Conservation (phyloP, 2,888 invertebrate genomes). For the Leucophenga montana region DNA sequence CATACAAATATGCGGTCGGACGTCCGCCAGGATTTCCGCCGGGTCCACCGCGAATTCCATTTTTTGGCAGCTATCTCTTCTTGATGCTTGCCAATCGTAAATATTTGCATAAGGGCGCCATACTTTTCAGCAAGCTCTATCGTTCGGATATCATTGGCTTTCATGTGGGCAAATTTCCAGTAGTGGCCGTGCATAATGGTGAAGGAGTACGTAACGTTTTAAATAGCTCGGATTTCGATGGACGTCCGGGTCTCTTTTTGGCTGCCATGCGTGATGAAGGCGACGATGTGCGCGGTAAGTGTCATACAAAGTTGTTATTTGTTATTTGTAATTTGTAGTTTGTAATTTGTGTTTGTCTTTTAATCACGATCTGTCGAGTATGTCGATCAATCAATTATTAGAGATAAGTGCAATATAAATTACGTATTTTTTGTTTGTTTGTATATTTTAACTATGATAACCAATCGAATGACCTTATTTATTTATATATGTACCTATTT, state of each 20-base stretch:
- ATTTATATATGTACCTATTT: too few relatives aligned
- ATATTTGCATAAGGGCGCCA: constrained; percentile 75
- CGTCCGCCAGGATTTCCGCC: constrained; percentile 77
- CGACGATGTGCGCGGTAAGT: constrained; percentile 60
- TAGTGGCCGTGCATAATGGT: constrained; percentile 76
- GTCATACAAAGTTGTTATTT: too few relatives aligned
- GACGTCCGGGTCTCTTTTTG: constrained; percentile 75
- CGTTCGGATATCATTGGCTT: constrained; percentile 78
- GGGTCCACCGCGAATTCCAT: constrained; percentile 78
- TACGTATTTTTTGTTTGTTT: too few relatives aligned
- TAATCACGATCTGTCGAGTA: too few relatives aligned
- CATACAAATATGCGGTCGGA: constrained; percentile 71
- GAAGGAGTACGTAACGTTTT: constrained; percentile 77
- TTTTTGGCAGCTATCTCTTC: constrained; percentile 78
- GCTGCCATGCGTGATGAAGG: constrained; percentile 74
- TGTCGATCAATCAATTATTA: too few relatives aligned
- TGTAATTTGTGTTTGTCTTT: not conserved
- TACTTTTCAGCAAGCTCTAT: constrained; percentile 75
- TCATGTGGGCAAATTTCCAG: constrained; percentile 74
- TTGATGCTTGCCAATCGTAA: constrained; percentile 75
- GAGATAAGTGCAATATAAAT: too few relatives aligned
- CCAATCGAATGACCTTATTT: too few relatives aligned
- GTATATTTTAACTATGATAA: too few relatives aligned
- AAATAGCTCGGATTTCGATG: constrained; percentile 77
- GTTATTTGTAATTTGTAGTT: too few relatives aligned